Evolutionary conservation across 2,888 invertebrate genomes (phyloP).

Genomic region (Hyalella azteca): DNA sequence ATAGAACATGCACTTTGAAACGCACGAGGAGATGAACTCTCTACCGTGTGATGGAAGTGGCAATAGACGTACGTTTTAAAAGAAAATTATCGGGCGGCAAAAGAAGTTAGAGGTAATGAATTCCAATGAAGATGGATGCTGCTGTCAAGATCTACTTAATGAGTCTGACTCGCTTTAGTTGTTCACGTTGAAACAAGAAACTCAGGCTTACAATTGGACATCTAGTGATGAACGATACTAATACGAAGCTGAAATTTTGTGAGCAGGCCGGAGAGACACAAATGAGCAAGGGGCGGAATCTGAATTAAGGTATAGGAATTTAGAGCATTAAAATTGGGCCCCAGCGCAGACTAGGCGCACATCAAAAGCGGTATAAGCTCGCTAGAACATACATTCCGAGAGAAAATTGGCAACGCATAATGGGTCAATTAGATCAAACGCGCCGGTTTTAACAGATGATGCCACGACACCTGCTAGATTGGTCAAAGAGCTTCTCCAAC

Average conservation of each 20-base stretch:
- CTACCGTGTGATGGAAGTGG: conserved; percentile 27
- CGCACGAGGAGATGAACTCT: conserved; percentile 17
- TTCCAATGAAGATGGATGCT: conserved; percentile 32
- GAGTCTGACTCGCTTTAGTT: not conserved
- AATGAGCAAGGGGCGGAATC: not conserved
- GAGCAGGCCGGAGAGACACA: not conserved
- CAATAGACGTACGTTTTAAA: conserved; percentile 29
- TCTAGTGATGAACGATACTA: not conserved
- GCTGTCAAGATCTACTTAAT: conserved; percentile 8
- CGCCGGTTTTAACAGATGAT: conserved; percentile 21
- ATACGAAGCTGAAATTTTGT: no score
- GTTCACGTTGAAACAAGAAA: not conserved
- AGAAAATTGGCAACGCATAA: conserved; percentile 27
- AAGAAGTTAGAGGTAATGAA: conserved; percentile 35
- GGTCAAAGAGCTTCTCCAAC: conserved; percentile 3
- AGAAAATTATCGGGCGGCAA: conserved; percentile 31
- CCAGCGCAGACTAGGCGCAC: no score
- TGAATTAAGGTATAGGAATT: not conserved
- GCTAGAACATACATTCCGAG: not conserved
- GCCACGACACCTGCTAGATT: conserved; percentile 24
- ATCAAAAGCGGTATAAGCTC: not conserved
- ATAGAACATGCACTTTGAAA: conserved; percentile 31
- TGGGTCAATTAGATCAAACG: conserved; percentile 20
- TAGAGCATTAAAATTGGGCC: not conserved
- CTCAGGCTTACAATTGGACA: not conserved